Evolutionary conservation across 2,797 vertebrate genomes (phyloP).

Genomic region (Lemur catta): DNA sequence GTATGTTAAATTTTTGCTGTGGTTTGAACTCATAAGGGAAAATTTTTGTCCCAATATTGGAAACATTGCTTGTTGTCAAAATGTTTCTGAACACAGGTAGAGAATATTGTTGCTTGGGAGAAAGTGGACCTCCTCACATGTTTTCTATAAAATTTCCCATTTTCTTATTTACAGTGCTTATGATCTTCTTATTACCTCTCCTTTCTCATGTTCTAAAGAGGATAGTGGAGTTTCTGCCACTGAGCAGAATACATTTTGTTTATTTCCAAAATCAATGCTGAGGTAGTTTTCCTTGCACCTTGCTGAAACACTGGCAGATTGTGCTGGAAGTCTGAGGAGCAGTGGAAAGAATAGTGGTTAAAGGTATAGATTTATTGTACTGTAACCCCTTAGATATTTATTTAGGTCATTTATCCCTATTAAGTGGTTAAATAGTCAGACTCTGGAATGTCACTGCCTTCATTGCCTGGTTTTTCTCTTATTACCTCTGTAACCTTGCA

Average conservation of each 20-base stretch:
- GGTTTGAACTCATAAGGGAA: background rate
- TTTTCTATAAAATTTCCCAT: background rate
- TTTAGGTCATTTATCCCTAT: background rate
- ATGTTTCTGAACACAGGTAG: background rate
- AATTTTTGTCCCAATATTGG: background rate
- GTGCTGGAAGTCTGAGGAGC: background rate
- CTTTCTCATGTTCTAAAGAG: background rate
- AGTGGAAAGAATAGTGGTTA: background rate
- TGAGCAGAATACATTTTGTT: background rate
- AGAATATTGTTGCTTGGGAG: background rate
- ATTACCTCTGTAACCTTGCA: background rate
- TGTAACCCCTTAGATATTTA: background rate
- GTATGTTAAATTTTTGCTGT: slow-evolving; percentile 1
- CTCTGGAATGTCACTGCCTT: background rate
- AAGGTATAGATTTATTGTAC: background rate
- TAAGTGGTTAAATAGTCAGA: background rate
- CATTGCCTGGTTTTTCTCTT: background rate
- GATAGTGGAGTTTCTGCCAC: background rate
- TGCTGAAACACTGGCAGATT: background rate
- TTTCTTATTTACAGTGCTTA: background rate
- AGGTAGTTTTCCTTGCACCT: background rate
- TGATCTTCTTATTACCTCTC: background rate
- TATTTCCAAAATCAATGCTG: background rate
- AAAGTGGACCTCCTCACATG: background rate
- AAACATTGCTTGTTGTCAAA: background rate